These are phyloP conservation scores for Leucozona laternaria DNA, from an alignment of 2,888 invertebrate species.

Conservation along the genomic window DNA sequence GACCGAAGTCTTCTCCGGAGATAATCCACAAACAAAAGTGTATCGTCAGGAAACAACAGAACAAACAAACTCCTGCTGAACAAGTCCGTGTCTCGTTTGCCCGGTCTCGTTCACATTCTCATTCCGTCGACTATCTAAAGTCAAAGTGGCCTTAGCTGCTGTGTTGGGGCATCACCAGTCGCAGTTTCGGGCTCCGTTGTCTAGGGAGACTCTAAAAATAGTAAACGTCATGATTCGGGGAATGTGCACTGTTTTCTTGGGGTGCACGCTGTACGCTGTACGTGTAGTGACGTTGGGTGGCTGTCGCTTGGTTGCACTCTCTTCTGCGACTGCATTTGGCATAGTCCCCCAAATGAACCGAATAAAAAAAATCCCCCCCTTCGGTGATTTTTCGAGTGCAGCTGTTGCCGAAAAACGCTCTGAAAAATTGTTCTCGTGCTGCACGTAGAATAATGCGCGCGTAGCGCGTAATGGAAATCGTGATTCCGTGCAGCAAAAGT, in stretches of 20 bases:
- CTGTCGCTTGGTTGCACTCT: slow-evolving; percentile 19
- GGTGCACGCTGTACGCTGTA: too few species aligned
- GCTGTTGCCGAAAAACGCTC: slow-evolving; percentile 56
- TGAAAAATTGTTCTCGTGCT: slow-evolving; percentile 25
- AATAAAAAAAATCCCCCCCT: background rate
- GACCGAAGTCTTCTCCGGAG: slow-evolving; percentile 54
- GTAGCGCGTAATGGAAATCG: slow-evolving; percentile 65
- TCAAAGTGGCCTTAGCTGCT: slow-evolving; percentile 55
- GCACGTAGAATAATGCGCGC: slow-evolving; percentile 65
- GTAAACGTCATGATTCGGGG: slow-evolving; percentile 36
- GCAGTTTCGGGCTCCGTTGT: background rate
- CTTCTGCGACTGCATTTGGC: slow-evolving; percentile 15
- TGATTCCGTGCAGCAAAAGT: slow-evolving; percentile 42
- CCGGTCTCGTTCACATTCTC: background rate
- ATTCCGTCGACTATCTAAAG: slow-evolving; percentile 17
- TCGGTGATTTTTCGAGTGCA: slow-evolving; percentile 50
- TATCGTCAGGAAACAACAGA: slow-evolving; percentile 25
- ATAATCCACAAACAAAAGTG: slow-evolving; percentile 71
- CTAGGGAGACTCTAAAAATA: slow-evolving; percentile 64
- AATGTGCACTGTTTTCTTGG: slow-evolving; percentile 19
- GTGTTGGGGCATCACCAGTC: slow-evolving; percentile 28
- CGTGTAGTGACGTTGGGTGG: slow-evolving; percentile 13
- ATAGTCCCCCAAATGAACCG: slow-evolving; percentile 7
- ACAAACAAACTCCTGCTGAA: slow-evolving; percentile 60
- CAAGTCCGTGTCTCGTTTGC: slow-evolving; percentile 1